These are phyloP conservation scores for Heliothis peltigera DNA, from an alignment of 2,888 invertebrate species.

Conservation along the genomic window DNA sequence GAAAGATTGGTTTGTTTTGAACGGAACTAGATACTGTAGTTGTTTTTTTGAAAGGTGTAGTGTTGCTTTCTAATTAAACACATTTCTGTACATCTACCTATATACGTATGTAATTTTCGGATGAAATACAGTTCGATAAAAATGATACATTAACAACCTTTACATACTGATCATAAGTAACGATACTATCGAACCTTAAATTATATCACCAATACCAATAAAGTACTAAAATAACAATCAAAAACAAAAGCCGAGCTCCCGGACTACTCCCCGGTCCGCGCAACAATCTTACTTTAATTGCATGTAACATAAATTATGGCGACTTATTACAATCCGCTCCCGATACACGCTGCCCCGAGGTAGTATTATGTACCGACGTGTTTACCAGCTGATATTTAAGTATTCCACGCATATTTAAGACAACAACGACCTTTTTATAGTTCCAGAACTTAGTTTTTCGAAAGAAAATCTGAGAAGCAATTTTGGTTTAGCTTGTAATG, in stretches of 20 bases:
- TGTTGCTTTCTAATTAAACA: no score
- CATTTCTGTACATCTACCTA: no score
- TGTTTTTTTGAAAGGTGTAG: not conserved
- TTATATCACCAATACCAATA: constrained; percentile 19
- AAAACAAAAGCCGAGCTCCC: constrained; percentile 62
- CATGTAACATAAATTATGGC: constrained; percentile 88
- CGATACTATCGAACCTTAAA: not conserved
- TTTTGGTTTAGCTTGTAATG: no score
- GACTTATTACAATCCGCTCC: constrained; percentile 89
- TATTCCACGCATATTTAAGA: constrained; percentile 12
- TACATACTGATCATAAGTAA: not conserved
- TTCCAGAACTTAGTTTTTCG: not conserved
- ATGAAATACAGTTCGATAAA: not conserved
- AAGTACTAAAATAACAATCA: constrained; percentile 62
- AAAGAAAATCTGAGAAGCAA: not conserved
- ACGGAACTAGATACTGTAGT: not conserved
- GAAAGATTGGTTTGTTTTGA: not conserved
- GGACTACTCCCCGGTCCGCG: constrained; percentile 69
- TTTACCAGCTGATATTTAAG: constrained; percentile 51
- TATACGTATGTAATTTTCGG: no score
- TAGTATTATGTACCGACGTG: constrained; percentile 72
- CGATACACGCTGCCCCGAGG: constrained; percentile 79
- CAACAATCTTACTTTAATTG: constrained; percentile 90
- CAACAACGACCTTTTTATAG: not conserved
- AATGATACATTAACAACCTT: no score